Percentiles rank a stretch among this genome's conserved stretches.
Evolutionary conservation across 1,140 invertebrate species (phyloP).

Genomic region (Papilio polyxenes): DNA sequence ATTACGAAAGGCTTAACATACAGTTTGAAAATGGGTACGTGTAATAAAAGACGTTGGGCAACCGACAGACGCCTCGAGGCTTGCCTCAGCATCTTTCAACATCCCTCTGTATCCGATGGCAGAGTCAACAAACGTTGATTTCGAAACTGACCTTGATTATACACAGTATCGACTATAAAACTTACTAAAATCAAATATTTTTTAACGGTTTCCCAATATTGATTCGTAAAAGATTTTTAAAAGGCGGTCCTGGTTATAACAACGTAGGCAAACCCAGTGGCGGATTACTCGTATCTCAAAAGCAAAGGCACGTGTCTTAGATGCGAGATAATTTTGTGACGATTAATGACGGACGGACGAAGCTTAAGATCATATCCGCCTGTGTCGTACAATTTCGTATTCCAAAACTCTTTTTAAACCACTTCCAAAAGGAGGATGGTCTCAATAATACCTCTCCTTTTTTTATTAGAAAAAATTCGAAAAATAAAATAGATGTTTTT

Average conservation of each 20-base stretch:
- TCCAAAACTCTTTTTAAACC: too few relatives aligned
- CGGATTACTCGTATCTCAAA: neutral
- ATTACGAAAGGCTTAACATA: neutral
- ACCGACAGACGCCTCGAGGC: neutral
- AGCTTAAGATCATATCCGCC: too few relatives aligned
- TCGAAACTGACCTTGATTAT: neutral
- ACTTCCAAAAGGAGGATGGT: too few relatives aligned
- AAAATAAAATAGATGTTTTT: too few relatives aligned
- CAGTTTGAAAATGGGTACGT: neutral
- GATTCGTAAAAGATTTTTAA: neutral
- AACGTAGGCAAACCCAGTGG: neutral
- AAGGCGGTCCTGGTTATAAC: neutral
- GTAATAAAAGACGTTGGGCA: slow-evolving; percentile 1
- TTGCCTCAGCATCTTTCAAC: slow-evolving; percentile 2
- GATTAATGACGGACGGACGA: neutral
- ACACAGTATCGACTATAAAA: neutral
- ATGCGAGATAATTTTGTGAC: too few relatives aligned
- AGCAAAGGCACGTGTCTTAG: neutral
- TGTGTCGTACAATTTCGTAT: too few relatives aligned
- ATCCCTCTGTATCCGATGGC: neutral
- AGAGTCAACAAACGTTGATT: neutral
- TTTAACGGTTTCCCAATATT: neutral
- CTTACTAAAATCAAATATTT: neutral
- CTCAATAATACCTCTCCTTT: too few relatives aligned
- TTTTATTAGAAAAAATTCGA: too few relatives aligned